A percentile compares a stretch with the other conserved stretches of the same genome.
phyloP scores from a whole-genome alignment of 1,140 invertebrate genomes.

The Pinna nobilis region DNA sequence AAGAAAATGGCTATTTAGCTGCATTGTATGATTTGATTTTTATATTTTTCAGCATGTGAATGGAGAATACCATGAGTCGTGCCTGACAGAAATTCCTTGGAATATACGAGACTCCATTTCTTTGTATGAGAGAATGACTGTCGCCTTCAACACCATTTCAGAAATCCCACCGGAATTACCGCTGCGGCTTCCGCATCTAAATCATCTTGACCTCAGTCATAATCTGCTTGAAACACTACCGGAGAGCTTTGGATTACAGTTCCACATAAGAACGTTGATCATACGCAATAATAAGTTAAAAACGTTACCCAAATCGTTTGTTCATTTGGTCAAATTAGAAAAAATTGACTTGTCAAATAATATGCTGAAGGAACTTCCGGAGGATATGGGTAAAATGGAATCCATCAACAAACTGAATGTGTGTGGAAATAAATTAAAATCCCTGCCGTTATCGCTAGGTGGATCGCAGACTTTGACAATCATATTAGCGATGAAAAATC shows the following conservation, averaged over 20 bases:
- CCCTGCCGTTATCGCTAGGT: constrained; percentile 68
- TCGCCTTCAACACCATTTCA: constrained; percentile 67
- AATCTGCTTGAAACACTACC: constrained; percentile 69
- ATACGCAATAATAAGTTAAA: constrained; percentile 66
- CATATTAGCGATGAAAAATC: constrained; percentile 67
- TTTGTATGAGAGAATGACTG: constrained; percentile 68
- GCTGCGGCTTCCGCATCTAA: constrained; percentile 71
- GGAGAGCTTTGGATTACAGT: constrained; percentile 71
- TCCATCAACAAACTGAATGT: constrained; percentile 69
- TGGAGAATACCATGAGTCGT: constrained; percentile 56
- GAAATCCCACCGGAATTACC: constrained; percentile 71
- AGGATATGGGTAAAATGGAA: constrained; percentile 69
- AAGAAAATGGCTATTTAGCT: not conserved
- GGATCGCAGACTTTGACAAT: constrained; percentile 58
- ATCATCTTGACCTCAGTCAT: constrained; percentile 70
- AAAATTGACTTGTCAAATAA: constrained; percentile 73
- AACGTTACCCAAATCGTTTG: constrained; percentile 65
- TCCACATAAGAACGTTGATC: constrained; percentile 69
- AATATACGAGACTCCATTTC: constrained; percentile 65
- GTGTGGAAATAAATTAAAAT: constrained; percentile 68
- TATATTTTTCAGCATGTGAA: constrained; percentile 65
- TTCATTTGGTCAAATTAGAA: constrained; percentile 68
- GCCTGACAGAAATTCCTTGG: constrained; percentile 67
- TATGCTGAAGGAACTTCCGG: constrained; percentile 64
- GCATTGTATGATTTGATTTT: constrained; percentile 13